Conservation (phyloP, 2,888 invertebrate species). For the Clusia tigrina region DNA sequence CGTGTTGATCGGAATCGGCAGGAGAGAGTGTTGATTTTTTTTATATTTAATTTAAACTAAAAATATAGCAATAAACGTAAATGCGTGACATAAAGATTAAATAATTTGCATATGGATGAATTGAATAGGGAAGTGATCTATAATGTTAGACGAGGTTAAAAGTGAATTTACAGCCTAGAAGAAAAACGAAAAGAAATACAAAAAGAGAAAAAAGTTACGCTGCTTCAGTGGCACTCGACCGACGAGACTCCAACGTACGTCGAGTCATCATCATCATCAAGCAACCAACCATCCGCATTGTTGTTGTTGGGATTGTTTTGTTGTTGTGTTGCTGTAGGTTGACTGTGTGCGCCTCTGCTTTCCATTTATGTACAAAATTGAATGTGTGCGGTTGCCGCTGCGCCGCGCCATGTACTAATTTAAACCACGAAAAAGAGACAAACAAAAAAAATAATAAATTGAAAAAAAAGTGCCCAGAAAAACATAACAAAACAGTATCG, state of each 20-base stretch:
- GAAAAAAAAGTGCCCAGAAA: not conserved
- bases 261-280: constrained; percentile 6
- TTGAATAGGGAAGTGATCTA: not conserved
- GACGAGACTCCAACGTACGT: too few species aligned
- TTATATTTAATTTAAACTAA: not conserved
- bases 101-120: too few species aligned
- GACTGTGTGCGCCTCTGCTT: not conserved
- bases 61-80: not conserved
- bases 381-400: not conserved
- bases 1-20: not conserved
- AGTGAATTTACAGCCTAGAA: not conserved
- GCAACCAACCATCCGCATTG: not conserved
- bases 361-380: constrained; percentile 14
- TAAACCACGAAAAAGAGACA: constrained; percentile 4
- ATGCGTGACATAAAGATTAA: not conserved
- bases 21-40: not conserved
- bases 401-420: constrained; percentile 22
- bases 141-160: too few species aligned
- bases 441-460: not conserved
- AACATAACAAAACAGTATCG: not conserved
- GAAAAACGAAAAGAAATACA: not conserved
- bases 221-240: too few species aligned
- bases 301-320: too few species aligned
- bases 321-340: too few species aligned
- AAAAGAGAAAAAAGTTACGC: not conserved